Percentiles rank a stretch among this genome's conserved stretches.
Evolutionary conservation across 2,888 invertebrate species (phyloP).

Genomic region (Spicauda simplicius): DNA sequence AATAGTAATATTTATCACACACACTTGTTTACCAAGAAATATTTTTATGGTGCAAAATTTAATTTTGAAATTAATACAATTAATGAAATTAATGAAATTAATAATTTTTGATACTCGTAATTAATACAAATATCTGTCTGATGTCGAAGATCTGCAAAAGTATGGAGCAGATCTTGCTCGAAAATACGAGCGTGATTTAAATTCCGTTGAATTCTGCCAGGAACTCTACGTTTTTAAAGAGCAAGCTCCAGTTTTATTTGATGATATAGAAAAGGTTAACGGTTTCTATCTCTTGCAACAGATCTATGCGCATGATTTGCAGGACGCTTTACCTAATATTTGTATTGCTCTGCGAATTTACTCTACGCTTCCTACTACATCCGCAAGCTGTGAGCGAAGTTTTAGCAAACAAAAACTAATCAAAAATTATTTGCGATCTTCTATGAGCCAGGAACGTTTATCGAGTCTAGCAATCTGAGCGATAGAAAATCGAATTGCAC

Average conservation of each 20-base stretch:
- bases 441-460: constrained; percentile 45
- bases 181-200: constrained; percentile 47
- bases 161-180: constrained; percentile 42
- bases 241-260: constrained; percentile 44
- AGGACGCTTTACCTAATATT: constrained; percentile 38
- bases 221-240: constrained; percentile 45
- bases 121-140: too few relatives aligned
- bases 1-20: too few relatives aligned
- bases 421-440: constrained; percentile 42
- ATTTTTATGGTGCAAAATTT: too few relatives aligned
- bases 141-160: constrained; percentile 44
- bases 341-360: constrained; percentile 43
- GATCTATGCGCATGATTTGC: too few relatives aligned
- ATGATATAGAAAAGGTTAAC: constrained; percentile 37
- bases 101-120: too few relatives aligned
- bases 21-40: too few relatives aligned
- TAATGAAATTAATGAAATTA: too few relatives aligned
- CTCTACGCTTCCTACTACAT: constrained; percentile 44
- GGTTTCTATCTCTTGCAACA: constrained; percentile 38
- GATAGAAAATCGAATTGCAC: constrained; percentile 44
- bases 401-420: constrained; percentile 46
- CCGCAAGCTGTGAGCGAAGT: constrained; percentile 47
- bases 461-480: constrained; percentile 44
- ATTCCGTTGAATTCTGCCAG: constrained; percentile 46
- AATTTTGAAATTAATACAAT: too few relatives aligned